These are phyloP conservation scores for Tinea semifulvella DNA, from an alignment of 2,888 invertebrate species.

Conservation along the genomic window DNA sequence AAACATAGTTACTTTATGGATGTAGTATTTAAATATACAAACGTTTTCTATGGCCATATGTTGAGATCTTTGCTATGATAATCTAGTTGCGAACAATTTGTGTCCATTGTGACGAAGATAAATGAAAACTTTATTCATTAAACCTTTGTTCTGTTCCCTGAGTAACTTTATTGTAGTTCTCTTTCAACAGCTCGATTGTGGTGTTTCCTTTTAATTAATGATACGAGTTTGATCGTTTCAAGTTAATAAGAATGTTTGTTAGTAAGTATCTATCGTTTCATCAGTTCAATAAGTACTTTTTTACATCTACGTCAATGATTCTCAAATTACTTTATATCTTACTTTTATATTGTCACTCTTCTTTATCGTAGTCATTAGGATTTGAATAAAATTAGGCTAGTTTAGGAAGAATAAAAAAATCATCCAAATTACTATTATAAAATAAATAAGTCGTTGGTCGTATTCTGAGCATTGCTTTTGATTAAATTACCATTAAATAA, in stretches of 20 bases:
- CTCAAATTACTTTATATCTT: too few relatives aligned
- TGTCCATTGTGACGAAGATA: constrained; percentile 4
- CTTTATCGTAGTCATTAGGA: too few relatives aligned
- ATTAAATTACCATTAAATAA: background rate
- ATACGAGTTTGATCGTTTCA: too few relatives aligned
- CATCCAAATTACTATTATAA: too few relatives aligned
- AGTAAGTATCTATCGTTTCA: too few relatives aligned
- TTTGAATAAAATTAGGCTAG: too few relatives aligned
- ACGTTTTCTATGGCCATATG: constrained; percentile 8
- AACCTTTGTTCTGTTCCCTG: constrained; percentile 2
- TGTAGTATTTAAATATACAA: constrained; percentile 4
- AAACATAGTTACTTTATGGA: background rate
- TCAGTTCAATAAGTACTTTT: too few relatives aligned
- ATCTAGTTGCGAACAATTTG: constrained; percentile 8
- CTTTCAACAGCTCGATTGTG: constrained; percentile 1
- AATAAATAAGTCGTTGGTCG: too few relatives aligned
- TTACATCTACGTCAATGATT: too few relatives aligned
- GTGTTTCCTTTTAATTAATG: constrained; percentile 1
- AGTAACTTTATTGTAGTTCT: background rate
- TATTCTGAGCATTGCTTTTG: background rate
- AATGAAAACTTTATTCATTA: constrained; percentile 1
- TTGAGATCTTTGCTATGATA: constrained; percentile 7
- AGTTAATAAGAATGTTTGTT: too few relatives aligned
- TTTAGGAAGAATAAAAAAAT: too few relatives aligned
- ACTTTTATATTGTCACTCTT: too few relatives aligned